Percentiles rank a stretch among this genome's conserved stretches.
These are phyloP conservation scores for Listrodromus nycthemerus DNA, from an alignment of 2,888 invertebrate genomes.

Conservation along the genomic window DNA sequence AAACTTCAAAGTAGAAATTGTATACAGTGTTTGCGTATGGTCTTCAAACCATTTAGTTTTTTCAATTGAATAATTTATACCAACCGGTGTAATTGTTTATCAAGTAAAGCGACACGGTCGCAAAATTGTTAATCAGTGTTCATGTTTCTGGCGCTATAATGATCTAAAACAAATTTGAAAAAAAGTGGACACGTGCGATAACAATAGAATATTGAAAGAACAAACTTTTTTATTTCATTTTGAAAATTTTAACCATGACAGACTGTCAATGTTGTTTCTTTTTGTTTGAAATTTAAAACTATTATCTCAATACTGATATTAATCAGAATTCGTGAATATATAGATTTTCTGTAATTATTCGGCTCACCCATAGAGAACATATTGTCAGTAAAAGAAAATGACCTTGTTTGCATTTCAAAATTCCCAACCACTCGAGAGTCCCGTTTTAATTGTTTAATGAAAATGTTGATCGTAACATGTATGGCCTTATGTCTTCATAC, in stretches of 20 bases:
- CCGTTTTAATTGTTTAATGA: too few species aligned
- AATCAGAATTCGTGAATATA: neutral
- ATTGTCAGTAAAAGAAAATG: neutral
- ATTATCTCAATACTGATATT: neutral
- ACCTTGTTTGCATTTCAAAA: too few species aligned
- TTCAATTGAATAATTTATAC: neutral
- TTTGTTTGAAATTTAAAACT: too few species aligned
- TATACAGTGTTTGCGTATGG: too few species aligned
- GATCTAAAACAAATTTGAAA: neutral
- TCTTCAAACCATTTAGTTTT: neutral
- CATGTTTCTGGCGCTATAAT: neutral
- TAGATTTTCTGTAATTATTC: neutral
- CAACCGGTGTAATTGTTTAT: neutral
- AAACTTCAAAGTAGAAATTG: too few species aligned
- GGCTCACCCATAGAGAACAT: neutral
- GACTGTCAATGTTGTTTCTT: too few species aligned
- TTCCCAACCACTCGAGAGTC: too few species aligned
- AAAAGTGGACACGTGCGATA: neutral
- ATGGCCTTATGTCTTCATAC: too few species aligned
- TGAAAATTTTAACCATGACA: too few species aligned
- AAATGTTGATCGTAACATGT: too few species aligned
- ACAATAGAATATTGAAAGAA: neutral
- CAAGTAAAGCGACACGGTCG: neutral
- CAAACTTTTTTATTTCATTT: too few species aligned
- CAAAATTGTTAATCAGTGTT: too few species aligned